A percentile compares a stretch with the other conserved stretches of the same genome.
Evolutionary conservation across 1,140 invertebrate genomes (phyloP).

Genomic region (Armadillidium nasatum): DNA sequence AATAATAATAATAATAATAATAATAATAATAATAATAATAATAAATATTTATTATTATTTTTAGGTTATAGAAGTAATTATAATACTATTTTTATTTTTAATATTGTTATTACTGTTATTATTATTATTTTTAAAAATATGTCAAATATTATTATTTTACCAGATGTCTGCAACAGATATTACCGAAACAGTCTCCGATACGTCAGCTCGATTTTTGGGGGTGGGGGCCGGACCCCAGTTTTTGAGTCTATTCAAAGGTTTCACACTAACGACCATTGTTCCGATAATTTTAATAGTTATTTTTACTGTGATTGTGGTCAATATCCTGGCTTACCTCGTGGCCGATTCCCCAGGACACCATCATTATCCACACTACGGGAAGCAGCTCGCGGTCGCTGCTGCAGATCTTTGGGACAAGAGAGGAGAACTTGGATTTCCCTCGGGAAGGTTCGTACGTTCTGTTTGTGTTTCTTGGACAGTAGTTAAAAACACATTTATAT

Average conservation of each 20-base stretch:
- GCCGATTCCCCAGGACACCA: neutral
- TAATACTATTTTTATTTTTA: no score
- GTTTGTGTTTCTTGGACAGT: no score
- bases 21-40: no score
- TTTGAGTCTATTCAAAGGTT: neutral
- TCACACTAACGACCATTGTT: neutral
- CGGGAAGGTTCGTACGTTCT: neutral
- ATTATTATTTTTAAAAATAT: no score
- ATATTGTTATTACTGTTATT: no score
- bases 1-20: no score
- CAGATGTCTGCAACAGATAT: no score
- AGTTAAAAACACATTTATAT: no score
- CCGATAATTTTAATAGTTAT: neutral
- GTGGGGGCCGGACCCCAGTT: neutral
- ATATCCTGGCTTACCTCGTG: neutral
- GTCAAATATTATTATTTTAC: no score
- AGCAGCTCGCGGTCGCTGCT: neutral
- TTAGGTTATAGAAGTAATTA: no score
- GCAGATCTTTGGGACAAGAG: neutral
- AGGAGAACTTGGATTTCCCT: neutral
- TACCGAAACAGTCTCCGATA: neutral
- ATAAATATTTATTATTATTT: no score
- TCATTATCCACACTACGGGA: neutral
- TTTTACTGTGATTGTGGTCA: neutral
- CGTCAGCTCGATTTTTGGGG: neutral